phyloP scores from a whole-genome alignment of 2,888 invertebrate genomes.

The Philhelius pedissequus region DNA sequence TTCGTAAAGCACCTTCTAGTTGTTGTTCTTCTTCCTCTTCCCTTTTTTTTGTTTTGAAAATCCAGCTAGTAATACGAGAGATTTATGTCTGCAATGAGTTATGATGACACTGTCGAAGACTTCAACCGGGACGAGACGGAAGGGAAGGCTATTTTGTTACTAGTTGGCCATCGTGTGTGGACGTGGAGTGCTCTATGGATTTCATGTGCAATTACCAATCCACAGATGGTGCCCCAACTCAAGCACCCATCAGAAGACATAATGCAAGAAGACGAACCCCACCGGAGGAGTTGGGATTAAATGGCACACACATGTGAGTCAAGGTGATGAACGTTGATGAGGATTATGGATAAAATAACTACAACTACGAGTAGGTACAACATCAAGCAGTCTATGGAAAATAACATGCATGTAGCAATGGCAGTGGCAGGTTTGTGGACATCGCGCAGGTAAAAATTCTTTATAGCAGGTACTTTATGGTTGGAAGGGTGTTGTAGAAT shows the following conservation, averaged over 20 bases:
- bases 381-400: background rate
- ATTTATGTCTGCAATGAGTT: constrained; percentile 62
- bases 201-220: constrained; percentile 61
- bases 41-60: constrained; percentile 17
- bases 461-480: constrained; percentile 32
- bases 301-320: constrained; percentile 49
- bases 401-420: constrained; percentile 10
- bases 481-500: constrained; percentile 4
- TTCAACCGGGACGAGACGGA: background rate
- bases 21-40: background rate
- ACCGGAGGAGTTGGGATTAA: constrained; percentile 6
- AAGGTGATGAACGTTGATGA: constrained; percentile 61
- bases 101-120: constrained; percentile 46
- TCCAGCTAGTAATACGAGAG: constrained; percentile 34
- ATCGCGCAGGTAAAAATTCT: background rate
- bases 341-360: constrained; percentile 47
- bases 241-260: constrained; percentile 30
- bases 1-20: constrained; percentile 1
- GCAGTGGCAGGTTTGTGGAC: constrained; percentile 16
- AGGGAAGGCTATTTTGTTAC: constrained; percentile 6
- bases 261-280: background rate
- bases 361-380: constrained; percentile 3
- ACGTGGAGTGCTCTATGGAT: constrained; percentile 43
- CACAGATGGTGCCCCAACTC: constrained; percentile 26
- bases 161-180: background rate